Base-by-base conservation (phyloP, 2,797 vertebrate genomes). In the Menidia menidia region DNA sequence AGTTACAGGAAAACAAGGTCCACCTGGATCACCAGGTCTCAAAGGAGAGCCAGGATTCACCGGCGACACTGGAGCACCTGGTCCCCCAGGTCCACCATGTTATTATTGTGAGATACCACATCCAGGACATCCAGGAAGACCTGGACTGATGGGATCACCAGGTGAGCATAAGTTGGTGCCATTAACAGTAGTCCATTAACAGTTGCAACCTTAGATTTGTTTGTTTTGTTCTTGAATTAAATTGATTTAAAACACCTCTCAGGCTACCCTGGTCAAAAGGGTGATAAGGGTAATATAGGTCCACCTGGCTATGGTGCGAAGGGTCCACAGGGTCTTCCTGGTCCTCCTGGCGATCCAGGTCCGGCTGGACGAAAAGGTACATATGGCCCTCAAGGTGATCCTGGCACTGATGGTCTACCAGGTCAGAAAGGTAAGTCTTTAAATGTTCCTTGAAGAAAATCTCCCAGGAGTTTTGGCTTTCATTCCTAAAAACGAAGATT, bases 401-500 rank as follows among this genome's bases (percentile, higher is more conserved):
- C 25, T 25, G 25, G 90, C 5, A 3, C 6, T 3, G 4, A 68
- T 62, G 90, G 87, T 12, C 53, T 6, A n/a, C 64, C 56, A 33
- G 90, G 90, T 71, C 44, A 47, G 6, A 91, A 88, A 85, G 91
- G 91, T 63, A 30, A 67, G 45, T 50, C n/a, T n/a, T n/a, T n/a
- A 25, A 25, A 25, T 25, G 25, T 25, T 55, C 32, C 42, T 8
- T 14, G 8, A 6, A 18, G 57, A 39, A 14, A 56, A 25, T 58
- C n/a, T 13, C 10, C 57, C 10, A 19, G 16, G 12, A 48, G n/a
- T 16, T 61, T 39, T 18, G 18, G n/a, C 4, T 19, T 10, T 48
- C n/a, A 15, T 16, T 18, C 32, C 18, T 44, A 41, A 48, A 60
- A 51, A 31, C 19, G 32, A 12, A 2, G 54, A 60, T 2, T 5